A percentile compares a stretch with the other conserved stretches of the same genome.
phyloP scores from a whole-genome alignment of 1,140 invertebrate species.

The Micrasema longulum region DNA sequence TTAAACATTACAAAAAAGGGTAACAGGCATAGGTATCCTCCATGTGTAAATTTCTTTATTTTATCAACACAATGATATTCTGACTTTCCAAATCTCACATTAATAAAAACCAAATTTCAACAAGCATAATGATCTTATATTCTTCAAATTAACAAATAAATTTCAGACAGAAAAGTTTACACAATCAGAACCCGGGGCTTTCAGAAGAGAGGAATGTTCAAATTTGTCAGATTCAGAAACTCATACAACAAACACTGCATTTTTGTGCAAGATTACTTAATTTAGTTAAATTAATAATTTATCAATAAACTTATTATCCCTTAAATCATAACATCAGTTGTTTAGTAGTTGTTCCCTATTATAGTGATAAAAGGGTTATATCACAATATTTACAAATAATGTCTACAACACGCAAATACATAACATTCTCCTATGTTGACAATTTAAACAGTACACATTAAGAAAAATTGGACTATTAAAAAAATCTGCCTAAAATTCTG shows the following conservation, averaged over 20 bases:
- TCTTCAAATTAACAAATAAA: conserved; percentile 21
- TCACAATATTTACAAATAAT: conserved; percentile 27
- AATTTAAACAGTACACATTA: conserved; percentile 42
- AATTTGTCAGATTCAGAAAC: conserved; percentile 19
- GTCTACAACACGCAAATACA: conserved; percentile 6
- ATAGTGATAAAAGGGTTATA: background rate
- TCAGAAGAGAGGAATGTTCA: conserved; percentile 29
- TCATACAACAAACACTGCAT: background rate
- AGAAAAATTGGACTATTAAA: conserved; percentile 54
- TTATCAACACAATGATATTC: too few species aligned
- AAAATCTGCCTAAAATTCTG: conserved; percentile 53
- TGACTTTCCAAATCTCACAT: too few species aligned
- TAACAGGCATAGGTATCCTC: too few species aligned
- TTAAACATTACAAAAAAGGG: too few species aligned
- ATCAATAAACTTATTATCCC: too few species aligned
- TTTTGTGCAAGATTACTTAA: conserved; percentile 27
- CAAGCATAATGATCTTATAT: conserved; percentile 19
- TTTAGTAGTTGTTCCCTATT: background rate
- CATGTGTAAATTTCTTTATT: too few species aligned
- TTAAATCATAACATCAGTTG: background rate
- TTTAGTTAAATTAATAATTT: too few species aligned
- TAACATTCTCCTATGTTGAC: conserved; percentile 18
- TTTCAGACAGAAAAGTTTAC: conserved; percentile 12
- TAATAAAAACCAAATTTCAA: conserved; percentile 21
- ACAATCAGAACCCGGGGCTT: conserved; percentile 1